Evolutionary conservation across 2,888 invertebrate species (phyloP).

Genomic region (Alcis repandata): DNA sequence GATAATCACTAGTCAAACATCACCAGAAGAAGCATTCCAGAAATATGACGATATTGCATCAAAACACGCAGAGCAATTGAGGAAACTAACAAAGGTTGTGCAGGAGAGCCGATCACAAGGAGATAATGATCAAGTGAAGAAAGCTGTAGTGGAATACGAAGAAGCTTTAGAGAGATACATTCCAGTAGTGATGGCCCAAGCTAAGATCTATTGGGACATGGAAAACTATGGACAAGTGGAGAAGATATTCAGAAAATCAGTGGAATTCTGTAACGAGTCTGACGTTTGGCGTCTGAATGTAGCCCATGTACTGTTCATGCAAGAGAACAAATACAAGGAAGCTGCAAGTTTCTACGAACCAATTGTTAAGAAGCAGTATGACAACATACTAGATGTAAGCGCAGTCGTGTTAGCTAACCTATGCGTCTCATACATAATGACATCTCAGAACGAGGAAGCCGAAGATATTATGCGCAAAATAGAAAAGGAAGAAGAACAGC

Average conservation of each 20-base stretch:
- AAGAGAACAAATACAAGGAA: constrained; percentile 99
- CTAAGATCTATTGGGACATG: constrained; percentile 99
- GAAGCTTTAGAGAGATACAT: constrained; percentile 96
- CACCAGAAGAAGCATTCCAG: constrained; percentile 97
- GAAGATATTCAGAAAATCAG: constrained; percentile 98
- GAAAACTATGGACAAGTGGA: constrained; percentile 98
- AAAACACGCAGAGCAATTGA: constrained; percentile 94
- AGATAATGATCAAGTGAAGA: constrained; percentile 95
- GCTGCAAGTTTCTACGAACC: constrained; percentile 99
- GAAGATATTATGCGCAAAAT: constrained; percentile 99
- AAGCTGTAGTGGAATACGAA: constrained; percentile 96
- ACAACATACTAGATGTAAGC: constrained; percentile 97
- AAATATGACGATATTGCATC: constrained; percentile 98
- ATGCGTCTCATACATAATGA: constrained; percentile 99
- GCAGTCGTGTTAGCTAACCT: constrained; percentile 99
- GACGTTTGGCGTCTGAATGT: constrained; percentile 99
- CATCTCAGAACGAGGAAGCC: constrained; percentile 99
- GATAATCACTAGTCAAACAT: constrained; percentile 98
- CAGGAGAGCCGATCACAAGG: constrained; percentile 96
- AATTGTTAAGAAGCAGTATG: constrained; percentile 97
- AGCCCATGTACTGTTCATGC: constrained; percentile 99
- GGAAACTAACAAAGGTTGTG: constrained; percentile 97
- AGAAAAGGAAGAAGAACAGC: constrained; percentile 98
- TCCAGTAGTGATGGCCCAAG: constrained; percentile 99
- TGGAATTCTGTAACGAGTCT: constrained; percentile 99